Base-by-base conservation (phyloP, 2,113 vertebrate species). In the Phycodurus eques region DNA sequence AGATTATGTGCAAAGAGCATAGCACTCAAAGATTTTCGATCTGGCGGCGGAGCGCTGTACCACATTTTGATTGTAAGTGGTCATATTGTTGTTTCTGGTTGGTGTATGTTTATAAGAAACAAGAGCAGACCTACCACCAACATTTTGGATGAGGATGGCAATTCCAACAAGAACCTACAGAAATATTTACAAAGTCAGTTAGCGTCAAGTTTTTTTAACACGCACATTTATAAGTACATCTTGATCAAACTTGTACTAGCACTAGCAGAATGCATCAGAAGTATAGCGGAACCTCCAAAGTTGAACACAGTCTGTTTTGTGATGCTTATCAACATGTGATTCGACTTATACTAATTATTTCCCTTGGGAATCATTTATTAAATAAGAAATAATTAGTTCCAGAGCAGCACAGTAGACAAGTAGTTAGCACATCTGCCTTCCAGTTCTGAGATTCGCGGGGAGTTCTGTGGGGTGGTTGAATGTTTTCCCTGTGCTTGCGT, bases 101-200 rank as follows among this genome's bases (percentile, higher is more conserved):
- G 1, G 22, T 61, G 31, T 35, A 54, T 39, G 8, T 33, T 27
- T 14, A 39, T 10, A 54, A 39, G 59, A 73, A 77, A 73, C 5
- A 0, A 7, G 46, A 54, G 72, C 42, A 5, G 61, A 82, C 96
- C 96, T 94, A 98, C 98, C 97, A 83, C 96, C 98, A 73, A 96
- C 92, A 84, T 98, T 98, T 93, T 99, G 97, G 86, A 96, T 93
- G 67, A 98, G 83, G 91, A 98, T 95, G 53, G 94, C 92, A 78
- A 91, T 82, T 77, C 93, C 97, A 84, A 97, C 98, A 74, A 96
- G 62, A 73, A 96, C 86, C 97, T 98, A 84, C 66, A 85, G 90
- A 76, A 76, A 87, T 87, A n/a, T 75, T 64, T 42, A 42, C 84
- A 62, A 71, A 76, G 31, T 43, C 0, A 1, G 64, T 82, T 64